phyloP scores from a whole-genome alignment of 2,113 vertebrate species.

The Tragelaphus imberbis region DNA sequence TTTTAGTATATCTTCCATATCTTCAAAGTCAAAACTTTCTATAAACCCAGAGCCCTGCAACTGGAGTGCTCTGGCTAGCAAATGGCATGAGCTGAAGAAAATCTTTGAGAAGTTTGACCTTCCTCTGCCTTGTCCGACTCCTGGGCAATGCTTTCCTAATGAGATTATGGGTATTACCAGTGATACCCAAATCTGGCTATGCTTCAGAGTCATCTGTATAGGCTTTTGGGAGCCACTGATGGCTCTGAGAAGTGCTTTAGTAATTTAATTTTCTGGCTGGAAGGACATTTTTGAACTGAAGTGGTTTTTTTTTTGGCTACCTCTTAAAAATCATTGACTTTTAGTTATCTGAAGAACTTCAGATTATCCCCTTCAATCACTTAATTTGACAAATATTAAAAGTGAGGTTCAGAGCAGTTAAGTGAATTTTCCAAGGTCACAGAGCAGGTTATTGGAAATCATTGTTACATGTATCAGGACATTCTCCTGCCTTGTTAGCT shows the following conservation, averaged over 20 bases:
- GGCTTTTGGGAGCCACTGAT: background rate
- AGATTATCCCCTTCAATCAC: background rate
- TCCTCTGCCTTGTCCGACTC: background rate
- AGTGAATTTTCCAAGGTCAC: conserved; percentile 58
- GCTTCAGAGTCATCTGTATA: background rate
- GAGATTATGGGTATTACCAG: background rate
- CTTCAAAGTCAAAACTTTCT: background rate
- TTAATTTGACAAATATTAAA: conserved; percentile 30
- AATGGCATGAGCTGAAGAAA: background rate
- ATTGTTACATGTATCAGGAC: background rate
- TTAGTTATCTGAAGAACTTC: background rate
- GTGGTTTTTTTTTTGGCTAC: background rate
- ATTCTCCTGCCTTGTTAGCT: conserved; percentile 33
- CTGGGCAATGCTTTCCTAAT: background rate
- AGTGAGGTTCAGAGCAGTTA: conserved; percentile 43
- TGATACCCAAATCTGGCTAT: background rate
- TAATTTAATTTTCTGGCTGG: conserved; percentile 32
- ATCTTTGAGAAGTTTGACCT: background rate
- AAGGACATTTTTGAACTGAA: background rate
- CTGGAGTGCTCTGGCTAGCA: background rate
- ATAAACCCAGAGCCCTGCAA: background rate
- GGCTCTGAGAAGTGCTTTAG: background rate
- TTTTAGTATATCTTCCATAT: background rate
- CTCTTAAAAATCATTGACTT: background rate
- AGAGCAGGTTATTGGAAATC: conserved; percentile 47